phyloP scores from a whole-genome alignment of 2,797 vertebrate species.

The Sebastes jordani region DNA sequence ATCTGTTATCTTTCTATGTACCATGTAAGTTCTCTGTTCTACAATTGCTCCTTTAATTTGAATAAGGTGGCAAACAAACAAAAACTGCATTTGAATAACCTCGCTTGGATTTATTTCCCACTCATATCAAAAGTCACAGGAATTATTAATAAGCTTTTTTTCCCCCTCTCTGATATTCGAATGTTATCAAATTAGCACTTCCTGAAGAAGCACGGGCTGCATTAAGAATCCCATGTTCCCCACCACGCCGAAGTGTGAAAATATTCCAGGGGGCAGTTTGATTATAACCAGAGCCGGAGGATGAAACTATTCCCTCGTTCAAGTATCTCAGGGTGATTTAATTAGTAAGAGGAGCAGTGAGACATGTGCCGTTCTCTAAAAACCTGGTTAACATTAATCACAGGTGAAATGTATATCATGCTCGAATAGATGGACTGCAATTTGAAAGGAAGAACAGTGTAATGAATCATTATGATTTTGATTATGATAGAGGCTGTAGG shows the following conservation, averaged over 20 bases:
- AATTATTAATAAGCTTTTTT: slow-evolving; percentile 64
- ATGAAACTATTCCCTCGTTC: slow-evolving; percentile 70
- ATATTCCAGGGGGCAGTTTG: slow-evolving; percentile 77
- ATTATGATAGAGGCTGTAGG: neutral
- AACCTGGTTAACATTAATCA: slow-evolving; percentile 47
- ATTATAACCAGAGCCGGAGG: slow-evolving; percentile 61
- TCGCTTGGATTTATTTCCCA: neutral
- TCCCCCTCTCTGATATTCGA: slow-evolving; percentile 46
- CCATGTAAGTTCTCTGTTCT: neutral
- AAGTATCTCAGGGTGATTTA: slow-evolving; percentile 72
- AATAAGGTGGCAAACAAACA: neutral
- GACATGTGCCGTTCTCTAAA: slow-evolving; percentile 38
- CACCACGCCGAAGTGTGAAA: slow-evolving; percentile 79
- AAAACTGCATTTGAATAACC: neutral
- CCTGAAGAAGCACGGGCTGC: slow-evolving; percentile 63
- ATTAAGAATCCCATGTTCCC: slow-evolving; percentile 73
- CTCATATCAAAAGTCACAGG: slow-evolving; percentile 50
- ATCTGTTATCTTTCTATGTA: neutral
- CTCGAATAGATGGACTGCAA: slow-evolving; percentile 29
- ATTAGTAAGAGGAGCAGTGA: slow-evolving; percentile 58
- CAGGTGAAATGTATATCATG: slow-evolving; percentile 55
- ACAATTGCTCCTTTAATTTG: neutral
- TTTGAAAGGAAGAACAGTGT: slow-evolving; percentile 29
- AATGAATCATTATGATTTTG: slow-evolving; percentile 23
- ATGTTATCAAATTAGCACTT: slow-evolving; percentile 82